These are phyloP conservation scores for Teinopalpus imperialis DNA, from an alignment of 2,888 invertebrate species.

Conservation along the genomic window DNA sequence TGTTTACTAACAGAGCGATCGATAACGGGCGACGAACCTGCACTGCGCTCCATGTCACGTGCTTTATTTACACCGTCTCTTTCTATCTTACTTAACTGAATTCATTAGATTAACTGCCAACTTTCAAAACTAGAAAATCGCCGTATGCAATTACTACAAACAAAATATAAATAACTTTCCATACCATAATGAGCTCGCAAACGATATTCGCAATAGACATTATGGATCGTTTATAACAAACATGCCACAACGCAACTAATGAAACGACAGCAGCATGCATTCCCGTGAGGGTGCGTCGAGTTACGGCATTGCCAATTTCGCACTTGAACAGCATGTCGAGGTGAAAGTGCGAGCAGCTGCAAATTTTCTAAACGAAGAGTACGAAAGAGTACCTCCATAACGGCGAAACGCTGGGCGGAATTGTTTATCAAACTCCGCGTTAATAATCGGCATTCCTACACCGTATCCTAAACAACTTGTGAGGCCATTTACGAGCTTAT, in stretches of 20 bases:
- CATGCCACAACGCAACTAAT: conserved; percentile 1
- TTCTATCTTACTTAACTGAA: too few species aligned
- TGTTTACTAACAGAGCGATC: conserved; percentile 77
- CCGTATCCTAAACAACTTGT: conserved; percentile 22
- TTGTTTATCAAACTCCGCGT: conserved; percentile 38
- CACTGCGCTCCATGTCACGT: conserved; percentile 25
- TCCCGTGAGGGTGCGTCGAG: too few species aligned
- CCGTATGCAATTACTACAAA: too few species aligned
- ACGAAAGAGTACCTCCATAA: conserved; percentile 41
- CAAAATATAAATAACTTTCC: too few species aligned
- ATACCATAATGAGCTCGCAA: too few species aligned
- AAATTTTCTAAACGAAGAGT: conserved; percentile 38
- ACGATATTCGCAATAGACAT: too few species aligned
- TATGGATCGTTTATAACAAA: too few species aligned
- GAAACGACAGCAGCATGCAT: conserved; percentile 26
- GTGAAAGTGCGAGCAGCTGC: conserved; percentile 69
- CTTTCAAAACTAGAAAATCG: too few species aligned
- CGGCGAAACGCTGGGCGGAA: conserved; percentile 48
- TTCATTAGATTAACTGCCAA: too few species aligned
- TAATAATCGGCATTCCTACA: conserved; percentile 33
- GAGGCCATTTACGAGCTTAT: conserved; percentile 29
- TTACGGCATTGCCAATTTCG: conserved; percentile 52
- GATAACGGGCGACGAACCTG: conserved; percentile 53
- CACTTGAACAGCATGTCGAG: conserved; percentile 58
- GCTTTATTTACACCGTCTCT: too few species aligned